A percentile compares a stretch with the other conserved stretches of the same genome.
Conservation (phyloP, 2,888 invertebrate genomes). For the Ornithoptera priamus region DNA sequence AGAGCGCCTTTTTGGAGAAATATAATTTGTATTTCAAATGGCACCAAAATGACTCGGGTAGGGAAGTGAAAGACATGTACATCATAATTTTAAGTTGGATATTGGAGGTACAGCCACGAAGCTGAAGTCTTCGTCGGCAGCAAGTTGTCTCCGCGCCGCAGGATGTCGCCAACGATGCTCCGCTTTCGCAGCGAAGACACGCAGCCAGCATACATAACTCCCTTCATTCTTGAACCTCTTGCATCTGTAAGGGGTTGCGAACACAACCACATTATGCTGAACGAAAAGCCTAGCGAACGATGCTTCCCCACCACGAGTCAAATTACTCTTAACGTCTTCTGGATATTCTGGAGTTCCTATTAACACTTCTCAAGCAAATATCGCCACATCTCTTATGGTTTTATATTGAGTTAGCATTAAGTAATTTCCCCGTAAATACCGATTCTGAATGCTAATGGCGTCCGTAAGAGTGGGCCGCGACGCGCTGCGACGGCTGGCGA, state of each 20-base stretch:
- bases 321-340: conserved; percentile 67
- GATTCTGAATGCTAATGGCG: conserved; percentile 77
- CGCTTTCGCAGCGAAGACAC: conserved; percentile 18
- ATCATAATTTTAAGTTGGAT: conserved; percentile 45
- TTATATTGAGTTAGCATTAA: conserved; percentile 69
- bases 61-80: conserved; percentile 62
- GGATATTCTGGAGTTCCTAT: conserved; percentile 34
- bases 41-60: conserved; percentile 67
- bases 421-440: conserved; percentile 80
- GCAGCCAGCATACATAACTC: conserved; percentile 36
- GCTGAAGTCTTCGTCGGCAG: conserved; percentile 40
- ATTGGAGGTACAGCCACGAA: conserved; percentile 33
- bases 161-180: conserved; percentile 34
- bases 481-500: conserved; percentile 64
- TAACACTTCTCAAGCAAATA: conserved; percentile 34
- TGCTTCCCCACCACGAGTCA: conserved; percentile 75
- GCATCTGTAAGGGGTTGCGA: conserved; percentile 79
- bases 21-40: conserved; percentile 33
- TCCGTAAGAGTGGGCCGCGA: conserved; percentile 69
- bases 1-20: conserved; percentile 45
- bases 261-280: conserved; percentile 80
- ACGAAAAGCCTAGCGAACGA: conserved; percentile 66
- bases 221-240: conserved; percentile 65
- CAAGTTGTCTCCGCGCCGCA: conserved; percentile 34
- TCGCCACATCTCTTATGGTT: conserved; percentile 52